phyloP scores from a whole-genome alignment of 2,797 vertebrate species.

The Nasua narica region DNA sequence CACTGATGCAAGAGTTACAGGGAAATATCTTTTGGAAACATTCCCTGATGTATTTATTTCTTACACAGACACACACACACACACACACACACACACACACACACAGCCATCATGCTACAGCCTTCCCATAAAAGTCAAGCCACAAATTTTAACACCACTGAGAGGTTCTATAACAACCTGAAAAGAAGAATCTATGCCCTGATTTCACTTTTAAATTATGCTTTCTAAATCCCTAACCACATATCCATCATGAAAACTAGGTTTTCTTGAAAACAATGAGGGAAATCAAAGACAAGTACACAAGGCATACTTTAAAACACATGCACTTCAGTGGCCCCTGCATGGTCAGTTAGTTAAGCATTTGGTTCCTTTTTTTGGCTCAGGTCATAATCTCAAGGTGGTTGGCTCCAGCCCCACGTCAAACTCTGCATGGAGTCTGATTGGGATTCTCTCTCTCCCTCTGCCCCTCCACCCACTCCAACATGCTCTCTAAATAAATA shows the following conservation, averaged over 20 bases:
- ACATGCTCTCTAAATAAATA: too few relatives aligned
- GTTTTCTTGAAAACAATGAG: neutral
- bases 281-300: neutral
- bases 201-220: neutral
- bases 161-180: neutral
- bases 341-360: too few relatives aligned
- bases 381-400: too few relatives aligned
- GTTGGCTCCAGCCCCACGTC: too few relatives aligned
- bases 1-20: neutral
- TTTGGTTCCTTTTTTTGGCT: too few relatives aligned
- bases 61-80: neutral
- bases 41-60: neutral
- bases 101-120: neutral
- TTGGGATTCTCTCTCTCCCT: too few relatives aligned
- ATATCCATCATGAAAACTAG: neutral
- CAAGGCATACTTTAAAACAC: neutral
- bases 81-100: neutral
- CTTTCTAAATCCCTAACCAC: neutral
- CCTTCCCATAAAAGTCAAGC: neutral
- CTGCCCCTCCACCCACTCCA: too few relatives aligned
- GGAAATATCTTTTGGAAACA: neutral
- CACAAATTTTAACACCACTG: neutral
- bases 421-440: too few relatives aligned
- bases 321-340: accelerated
- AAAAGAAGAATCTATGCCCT: neutral